A percentile compares a stretch with the other conserved stretches of the same genome.
Conservation (phyloP, 2,888 invertebrate species). For the Drosophila phalerata region DNA sequence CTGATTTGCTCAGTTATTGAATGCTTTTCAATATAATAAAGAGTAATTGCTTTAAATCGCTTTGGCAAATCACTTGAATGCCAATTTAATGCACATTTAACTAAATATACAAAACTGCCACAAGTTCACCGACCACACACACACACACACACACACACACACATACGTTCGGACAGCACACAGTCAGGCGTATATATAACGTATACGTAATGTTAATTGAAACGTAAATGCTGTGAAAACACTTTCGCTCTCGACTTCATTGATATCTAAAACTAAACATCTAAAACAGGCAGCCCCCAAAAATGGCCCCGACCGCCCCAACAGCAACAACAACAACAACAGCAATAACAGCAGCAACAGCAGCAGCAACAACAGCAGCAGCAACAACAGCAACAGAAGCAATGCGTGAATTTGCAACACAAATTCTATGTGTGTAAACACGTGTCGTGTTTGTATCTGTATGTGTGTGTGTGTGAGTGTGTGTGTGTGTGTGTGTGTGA, state of each 20-base stretch:
- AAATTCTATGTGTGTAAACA: slow-evolving; percentile 32
- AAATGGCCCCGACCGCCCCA: slow-evolving; percentile 39
- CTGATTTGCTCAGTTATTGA: slow-evolving; percentile 11
- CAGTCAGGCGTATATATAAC: slow-evolving; percentile 12
- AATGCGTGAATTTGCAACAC: slow-evolving; percentile 56
- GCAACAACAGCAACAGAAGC: slow-evolving; percentile 44
- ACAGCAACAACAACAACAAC: slow-evolving; percentile 21
- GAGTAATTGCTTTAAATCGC: slow-evolving; percentile 36
- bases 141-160: slow-evolving; percentile 26
- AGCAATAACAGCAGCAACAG: slow-evolving; percentile 32
- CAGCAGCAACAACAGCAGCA: slow-evolving; percentile 34
- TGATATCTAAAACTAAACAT: slow-evolving; percentile 78
- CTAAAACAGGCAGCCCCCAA: slow-evolving; percentile 73
- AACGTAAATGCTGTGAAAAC: slow-evolving; percentile 68
- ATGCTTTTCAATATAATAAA: slow-evolving; percentile 12
- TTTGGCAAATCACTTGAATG: slow-evolving; percentile 23
- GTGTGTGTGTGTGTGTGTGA: slow-evolving; percentile 34
- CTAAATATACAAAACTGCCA: slow-evolving; percentile 39
- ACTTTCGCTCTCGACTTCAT: slow-evolving; percentile 77
- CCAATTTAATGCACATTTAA: slow-evolving; percentile 56
- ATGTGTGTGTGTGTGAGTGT: slow-evolving; percentile 25
- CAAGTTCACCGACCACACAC: slow-evolving; percentile 69
- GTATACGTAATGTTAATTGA: slow-evolving; percentile 75
- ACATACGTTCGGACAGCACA: slow-evolving; percentile 10
- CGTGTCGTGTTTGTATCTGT: slow-evolving; percentile 17